Evolutionary conservation across 2,888 invertebrate genomes (phyloP), one percentile per base, ranked within the genome.

Genomic region (Abrostola triplasia): DNA sequence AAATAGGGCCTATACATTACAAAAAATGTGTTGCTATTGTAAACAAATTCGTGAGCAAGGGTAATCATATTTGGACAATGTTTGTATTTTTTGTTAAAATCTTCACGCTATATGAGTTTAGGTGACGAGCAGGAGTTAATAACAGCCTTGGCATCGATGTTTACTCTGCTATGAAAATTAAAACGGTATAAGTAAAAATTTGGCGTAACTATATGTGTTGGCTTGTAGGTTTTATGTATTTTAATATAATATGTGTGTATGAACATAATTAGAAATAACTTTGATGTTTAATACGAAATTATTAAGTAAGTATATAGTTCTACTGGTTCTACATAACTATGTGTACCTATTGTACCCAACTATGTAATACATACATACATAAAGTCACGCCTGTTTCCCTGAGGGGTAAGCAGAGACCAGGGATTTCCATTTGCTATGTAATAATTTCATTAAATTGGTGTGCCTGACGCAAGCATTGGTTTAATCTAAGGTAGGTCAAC

Each of bases 121-220:
- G 78, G 72, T 77, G 77, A 80, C 63, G 61, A 64, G 36, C 55
- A 73, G 76, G n/a, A 12, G n/a, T 9, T 48, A 60, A 59, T 58
- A 35, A 37, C 42, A 67, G 53, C 77, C 77, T 77, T 80, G 77
- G 59, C 77, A 71, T 35, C 5, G 6, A 54, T 77, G 56, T 35
- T 50, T 62, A 59, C 49, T 79, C 70, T 36, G 10, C 37, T 56
- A 55, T 59, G 36, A 54, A 59, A 51, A 64, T 40, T 42, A 48
- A n/a, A 56, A 51, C 51, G 13, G 49, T 59, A n/a, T 5, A 42
- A 42, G 13, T 42, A 41, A n/a, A 6, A 36, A 41, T 37, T 44
- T 36, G 8, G 10, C 36, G 36, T 44, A 10, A 12, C 24, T 24
- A 24, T 24, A 4, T 24, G 24, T 36, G 12, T 44, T 36, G 36